These are phyloP conservation scores for Apodemia mormo DNA, from an alignment of 2,888 invertebrate species.

Conservation along the genomic window DNA sequence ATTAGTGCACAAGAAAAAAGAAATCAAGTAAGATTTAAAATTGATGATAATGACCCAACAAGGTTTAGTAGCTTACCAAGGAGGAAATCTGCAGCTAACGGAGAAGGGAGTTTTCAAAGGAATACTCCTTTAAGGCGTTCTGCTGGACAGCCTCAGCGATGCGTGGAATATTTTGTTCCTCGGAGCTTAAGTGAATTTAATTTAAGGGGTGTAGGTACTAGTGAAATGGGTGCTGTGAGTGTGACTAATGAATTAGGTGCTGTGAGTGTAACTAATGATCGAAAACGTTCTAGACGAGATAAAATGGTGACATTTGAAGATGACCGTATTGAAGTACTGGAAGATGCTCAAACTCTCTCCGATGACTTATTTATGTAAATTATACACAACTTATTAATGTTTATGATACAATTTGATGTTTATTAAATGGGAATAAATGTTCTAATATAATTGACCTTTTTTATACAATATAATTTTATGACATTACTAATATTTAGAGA, in stretches of 20 bases:
- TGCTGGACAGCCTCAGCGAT: conserved; percentile 82
- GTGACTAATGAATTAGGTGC: conserved; percentile 45
- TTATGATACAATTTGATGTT: background rate
- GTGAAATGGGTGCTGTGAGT: conserved; percentile 47
- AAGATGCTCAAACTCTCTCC: conserved; percentile 63
- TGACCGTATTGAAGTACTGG: conserved; percentile 47
- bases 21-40: conserved; percentile 60
- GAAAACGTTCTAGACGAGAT: conserved; percentile 38
- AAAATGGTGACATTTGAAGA: conserved; percentile 43
- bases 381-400: background rate
- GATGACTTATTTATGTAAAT: conserved; percentile 84
- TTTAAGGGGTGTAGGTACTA: conserved; percentile 82
- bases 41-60: conserved; percentile 66
- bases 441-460: background rate
- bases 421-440: conserved; percentile 11
- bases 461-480: too few relatives aligned
- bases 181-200: conserved; percentile 92
- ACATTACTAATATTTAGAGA: too few relatives aligned
- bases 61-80: conserved; percentile 83
- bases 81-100: conserved; percentile 58
- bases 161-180: conserved; percentile 92
- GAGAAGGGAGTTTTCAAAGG: conserved; percentile 82
- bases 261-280: conserved; percentile 38
- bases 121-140: conserved; percentile 84
- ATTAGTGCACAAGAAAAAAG: conserved; percentile 53